Evolutionary conservation across 2,797 vertebrate species (phyloP).

Genomic region (Melanotaenia trifasciata): DNA sequence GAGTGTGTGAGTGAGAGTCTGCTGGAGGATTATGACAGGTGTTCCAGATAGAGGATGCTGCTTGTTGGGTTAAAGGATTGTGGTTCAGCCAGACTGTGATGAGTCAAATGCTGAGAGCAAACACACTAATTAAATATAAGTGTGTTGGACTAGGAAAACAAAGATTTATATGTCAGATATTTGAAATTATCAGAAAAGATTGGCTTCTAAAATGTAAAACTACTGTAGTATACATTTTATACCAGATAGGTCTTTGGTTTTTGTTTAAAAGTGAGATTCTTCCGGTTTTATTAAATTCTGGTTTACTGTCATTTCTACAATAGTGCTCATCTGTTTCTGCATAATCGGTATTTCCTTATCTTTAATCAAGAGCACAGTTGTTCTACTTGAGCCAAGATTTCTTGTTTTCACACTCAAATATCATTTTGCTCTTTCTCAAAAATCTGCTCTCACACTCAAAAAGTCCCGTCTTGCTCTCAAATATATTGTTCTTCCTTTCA

Average conservation of each 20-base stretch:
- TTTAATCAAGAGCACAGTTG: no score
- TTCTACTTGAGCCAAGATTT: no score
- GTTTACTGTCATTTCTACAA: no score
- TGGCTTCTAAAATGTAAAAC: not conserved
- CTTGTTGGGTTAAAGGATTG: conserved; percentile 26
- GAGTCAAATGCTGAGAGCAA: conserved; percentile 21
- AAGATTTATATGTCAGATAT: not conserved
- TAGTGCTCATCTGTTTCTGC: no score
- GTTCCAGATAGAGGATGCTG: conserved; percentile 12
- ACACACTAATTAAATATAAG: conserved; percentile 12
- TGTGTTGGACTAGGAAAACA: not conserved
- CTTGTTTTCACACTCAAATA: no score
- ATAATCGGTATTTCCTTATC: no score
- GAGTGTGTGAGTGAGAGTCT: not conserved
- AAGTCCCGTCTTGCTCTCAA: no score
- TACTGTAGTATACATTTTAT: not conserved
- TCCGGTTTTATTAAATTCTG: no score
- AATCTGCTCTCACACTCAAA: no score
- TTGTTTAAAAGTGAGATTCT: not conserved
- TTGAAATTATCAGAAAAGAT: not conserved
- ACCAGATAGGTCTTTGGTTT: not conserved
- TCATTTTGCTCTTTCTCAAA: no score
- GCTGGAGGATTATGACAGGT: conserved; percentile 18
- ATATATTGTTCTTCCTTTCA: no score
- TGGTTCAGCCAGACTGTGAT: conserved; percentile 10